Evolutionary conservation across 1,140 invertebrate genomes (phyloP).

Genomic region (Sitophilus oryzae): DNA sequence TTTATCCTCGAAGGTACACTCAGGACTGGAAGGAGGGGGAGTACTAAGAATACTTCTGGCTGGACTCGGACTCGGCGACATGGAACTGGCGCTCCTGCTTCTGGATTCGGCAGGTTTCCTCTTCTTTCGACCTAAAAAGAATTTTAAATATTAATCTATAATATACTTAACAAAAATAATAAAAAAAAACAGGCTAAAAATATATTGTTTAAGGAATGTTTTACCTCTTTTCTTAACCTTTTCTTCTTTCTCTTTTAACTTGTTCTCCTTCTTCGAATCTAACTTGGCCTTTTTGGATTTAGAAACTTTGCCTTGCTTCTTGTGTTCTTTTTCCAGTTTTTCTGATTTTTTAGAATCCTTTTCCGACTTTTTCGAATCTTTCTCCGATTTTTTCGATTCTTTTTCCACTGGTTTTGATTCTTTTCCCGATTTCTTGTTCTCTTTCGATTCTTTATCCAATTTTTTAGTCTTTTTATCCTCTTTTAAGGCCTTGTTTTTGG

Average conservation of each 20-base stretch:
- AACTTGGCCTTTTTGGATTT: slow-evolving; percentile 39
- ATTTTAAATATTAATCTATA: background rate
- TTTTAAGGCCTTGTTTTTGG: slow-evolving; percentile 25
- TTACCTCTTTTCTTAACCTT: slow-evolving; percentile 39
- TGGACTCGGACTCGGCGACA: slow-evolving; percentile 42
- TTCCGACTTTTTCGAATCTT: background rate
- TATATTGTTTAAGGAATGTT: slow-evolving; percentile 7
- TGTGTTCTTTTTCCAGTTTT: background rate
- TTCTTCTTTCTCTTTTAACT: slow-evolving; percentile 40
- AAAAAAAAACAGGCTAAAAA: no score
- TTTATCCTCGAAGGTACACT: slow-evolving; percentile 11
- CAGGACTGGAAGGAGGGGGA: slow-evolving; percentile 27
- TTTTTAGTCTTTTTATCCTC: slow-evolving; percentile 39
- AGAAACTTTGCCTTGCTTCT: slow-evolving; percentile 14
- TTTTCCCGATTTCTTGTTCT: slow-evolving; percentile 4
- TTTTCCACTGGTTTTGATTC: slow-evolving; percentile 26
- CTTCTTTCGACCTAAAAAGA: slow-evolving; percentile 23
- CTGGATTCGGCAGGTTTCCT: slow-evolving; percentile 29
- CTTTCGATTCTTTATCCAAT: slow-evolving; percentile 11
- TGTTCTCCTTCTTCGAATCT: slow-evolving; percentile 39
- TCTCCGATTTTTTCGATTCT: background rate
- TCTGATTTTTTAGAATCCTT: background rate
- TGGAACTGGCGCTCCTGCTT: slow-evolving; percentile 43
- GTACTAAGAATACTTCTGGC: slow-evolving; percentile 35
- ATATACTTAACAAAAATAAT: no score